Evolutionary conservation across 2,797 vertebrate genomes (phyloP), one percentile per base, ranked within the genome.

Genomic region (Notamacropus eugenii): DNA sequence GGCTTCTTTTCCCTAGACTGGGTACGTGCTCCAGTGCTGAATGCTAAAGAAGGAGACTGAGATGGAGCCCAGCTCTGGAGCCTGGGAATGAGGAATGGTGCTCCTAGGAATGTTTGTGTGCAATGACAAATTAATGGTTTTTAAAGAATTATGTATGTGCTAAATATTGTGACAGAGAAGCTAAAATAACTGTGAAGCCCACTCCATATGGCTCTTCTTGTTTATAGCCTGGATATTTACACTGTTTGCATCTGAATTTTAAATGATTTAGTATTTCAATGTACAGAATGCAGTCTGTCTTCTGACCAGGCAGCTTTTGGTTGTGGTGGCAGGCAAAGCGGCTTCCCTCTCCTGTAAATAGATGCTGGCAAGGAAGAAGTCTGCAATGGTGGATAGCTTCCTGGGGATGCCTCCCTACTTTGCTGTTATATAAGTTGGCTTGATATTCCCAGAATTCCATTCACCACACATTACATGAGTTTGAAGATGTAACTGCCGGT

Each of bases 121-220:
- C 92, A 91, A 10, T 92, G 55, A 87, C 82, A 93, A 59, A 94
- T 94, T 92, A 90, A 92, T 93, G 67, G 46, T 54, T 93, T 94
- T 93, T 87, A 91, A 92, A 94, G 95, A 96, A 96, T 90, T 95
- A 90, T 14, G 24, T 54, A 74, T 31, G 12, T 54, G 92, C 57
- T 95, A 95, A 96, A 97, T 97, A 96, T 97, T 97, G 97, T 96
- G 98, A 98, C 95, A 97, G 96, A 59, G 57, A 95, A 9, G 8
- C 29, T 46, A 94, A 96, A 96, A 95, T 96, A 94, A 92, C 95
- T 90, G 91, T 55, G 93, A 95, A 93, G 97, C 59, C 95, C 94
- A 94, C 74, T 95, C 96, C 96, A 95, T 96, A 92, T 96, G 97
- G 55, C 58, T 93, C 56, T 54, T 8, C 59, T 92, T 93, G 92